Base-by-base conservation (phyloP, 2,797 vertebrate species). In the Enteromius anoplus region DNA sequence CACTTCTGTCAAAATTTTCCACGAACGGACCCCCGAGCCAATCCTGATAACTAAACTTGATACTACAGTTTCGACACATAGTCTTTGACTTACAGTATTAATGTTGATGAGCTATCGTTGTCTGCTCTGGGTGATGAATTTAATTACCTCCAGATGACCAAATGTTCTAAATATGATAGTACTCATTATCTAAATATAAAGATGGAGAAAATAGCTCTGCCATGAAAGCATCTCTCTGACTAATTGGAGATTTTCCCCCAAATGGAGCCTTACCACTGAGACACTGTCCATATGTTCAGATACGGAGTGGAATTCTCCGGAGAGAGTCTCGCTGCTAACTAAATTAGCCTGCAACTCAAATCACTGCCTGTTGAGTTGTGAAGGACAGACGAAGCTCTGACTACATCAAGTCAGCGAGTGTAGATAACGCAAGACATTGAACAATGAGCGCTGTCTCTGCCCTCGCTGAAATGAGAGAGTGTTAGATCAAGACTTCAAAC, bases 271-370 rank as follows among this genome's bases (percentile, higher is more conserved):
- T 17, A 26, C 73, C 62, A 55, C 65, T 7, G 62, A 82, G 82
- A 80, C 58, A 42, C 84, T 64, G 75, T 79, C 86, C 81, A 83
- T 84, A 86, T 81, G 83, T 75, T 75, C 69, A 11, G 64, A 85
- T 70, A 79, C 29, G 47, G 75, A 80, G 75, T 6, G 75, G 32
- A 64, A 84, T 14, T 83, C 78, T 75, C 83, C 7, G 6, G 85
- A 81, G 84, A 85, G 78, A 40, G 17, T 34, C 72, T 70, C 0
- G 68, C 84, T 70, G 76, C 42, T 40, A 60, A 85, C 75, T 81
- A 83, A 88, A 88, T 81, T 78, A 86, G 82, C 58, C 77, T 82
- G 76, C 47, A 84, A 75, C 78, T 53, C 53, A 65, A 73, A 69
- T 82, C 55, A 75, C 66, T 60, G 72, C 68, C 75, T 79, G 65